Percentiles rank a stretch among this genome's conserved stretches.
Evolutionary conservation across 2,113 vertebrate species (phyloP).

Genomic region (Pseudorhombus dupliciocellatus): DNA sequence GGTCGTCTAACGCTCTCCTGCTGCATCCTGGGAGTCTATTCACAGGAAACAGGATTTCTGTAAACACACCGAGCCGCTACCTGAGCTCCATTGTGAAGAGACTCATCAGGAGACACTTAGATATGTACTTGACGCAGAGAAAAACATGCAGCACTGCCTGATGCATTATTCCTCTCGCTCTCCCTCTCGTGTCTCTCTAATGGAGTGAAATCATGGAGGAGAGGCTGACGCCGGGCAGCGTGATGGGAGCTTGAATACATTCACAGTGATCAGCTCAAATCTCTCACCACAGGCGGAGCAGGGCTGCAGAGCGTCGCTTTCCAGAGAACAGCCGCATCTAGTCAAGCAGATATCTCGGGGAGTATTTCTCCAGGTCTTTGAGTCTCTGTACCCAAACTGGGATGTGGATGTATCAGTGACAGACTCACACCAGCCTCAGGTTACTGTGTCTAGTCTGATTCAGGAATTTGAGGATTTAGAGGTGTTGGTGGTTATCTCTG

Average conservation of each 20-base stretch:
- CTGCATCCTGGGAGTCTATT: slow-evolving; percentile 20
- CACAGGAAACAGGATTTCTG: slow-evolving; percentile 16
- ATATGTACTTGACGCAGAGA: neutral
- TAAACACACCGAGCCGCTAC: slow-evolving; percentile 8
- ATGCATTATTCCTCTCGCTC: slow-evolving; percentile 26
- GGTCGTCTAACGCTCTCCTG: neutral
- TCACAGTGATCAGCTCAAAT: neutral
- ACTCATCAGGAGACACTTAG: slow-evolving; percentile 3
- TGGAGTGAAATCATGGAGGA: slow-evolving; percentile 39
- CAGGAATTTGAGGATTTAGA: slow-evolving; percentile 40
- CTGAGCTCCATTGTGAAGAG: slow-evolving; percentile 20
- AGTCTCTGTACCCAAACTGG: too few relatives aligned
- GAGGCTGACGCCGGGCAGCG: slow-evolving; percentile 13
- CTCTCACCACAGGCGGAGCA: slow-evolving; percentile 1
- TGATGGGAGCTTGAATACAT: neutral
- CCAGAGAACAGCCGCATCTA: neutral
- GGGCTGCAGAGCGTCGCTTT: slow-evolving; percentile 1
- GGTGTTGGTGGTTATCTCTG: neutral
- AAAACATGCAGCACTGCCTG: slow-evolving; percentile 5
- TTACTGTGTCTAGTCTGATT: neutral
- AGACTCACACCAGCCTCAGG: too few relatives aligned
- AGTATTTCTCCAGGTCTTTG: too few relatives aligned
- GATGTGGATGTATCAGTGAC: too few relatives aligned
- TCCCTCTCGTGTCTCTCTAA: slow-evolving; percentile 43
- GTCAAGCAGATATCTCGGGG: neutral